Base-by-base conservation (phyloP, 1,140 invertebrate species). In the Tetragonula clypearis region DNA sequence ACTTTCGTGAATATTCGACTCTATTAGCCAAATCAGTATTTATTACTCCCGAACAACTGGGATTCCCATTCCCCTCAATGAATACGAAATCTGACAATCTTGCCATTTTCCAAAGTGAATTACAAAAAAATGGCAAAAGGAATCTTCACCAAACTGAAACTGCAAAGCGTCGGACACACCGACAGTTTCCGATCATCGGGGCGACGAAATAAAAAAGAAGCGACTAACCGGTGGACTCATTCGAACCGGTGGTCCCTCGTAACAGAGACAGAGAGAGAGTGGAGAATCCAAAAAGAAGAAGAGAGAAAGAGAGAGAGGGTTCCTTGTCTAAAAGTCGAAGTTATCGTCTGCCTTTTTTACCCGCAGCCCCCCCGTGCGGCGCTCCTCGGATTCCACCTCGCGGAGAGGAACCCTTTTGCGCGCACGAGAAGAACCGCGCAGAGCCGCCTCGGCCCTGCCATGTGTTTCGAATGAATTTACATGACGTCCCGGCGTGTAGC, bases 391-490 rank as follows among this genome's bases (percentile, higher is more conserved):
- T 90, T 89, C 87, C 88, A 72, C 62, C 56, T 58, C 71, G 69
- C 62, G 66, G 68, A 68, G 68, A 68, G 68, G 86, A 90, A 90
- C 87, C 88, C 88, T 87, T 90, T 90, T 79, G 75, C 72, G 80
- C 76, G 55, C 60, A 66, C 62, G 89, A 86, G 81, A 83, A 69
- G 53, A 81, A 86, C 75, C 35, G 35, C 35, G 2, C 35, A 35
- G 35, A 35, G 82, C 88, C 87, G 80, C 79, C 87, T 76, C 77
- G 87, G 74, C 86, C 85, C 79, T 81, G 91, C 88, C 89, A 92
- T 92, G 90, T 92, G 91, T 91, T 92, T 90, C 91, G 84, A 90
- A 92, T 92, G 91, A 91, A 92, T 92, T 90, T 92, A 91, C 91
- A 92, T 87, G 86, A 87, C 86, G 87, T 85, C 87, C 85, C 88